Conservation (phyloP, 2,888 invertebrate species). For the Pedicia rivosa region DNA sequence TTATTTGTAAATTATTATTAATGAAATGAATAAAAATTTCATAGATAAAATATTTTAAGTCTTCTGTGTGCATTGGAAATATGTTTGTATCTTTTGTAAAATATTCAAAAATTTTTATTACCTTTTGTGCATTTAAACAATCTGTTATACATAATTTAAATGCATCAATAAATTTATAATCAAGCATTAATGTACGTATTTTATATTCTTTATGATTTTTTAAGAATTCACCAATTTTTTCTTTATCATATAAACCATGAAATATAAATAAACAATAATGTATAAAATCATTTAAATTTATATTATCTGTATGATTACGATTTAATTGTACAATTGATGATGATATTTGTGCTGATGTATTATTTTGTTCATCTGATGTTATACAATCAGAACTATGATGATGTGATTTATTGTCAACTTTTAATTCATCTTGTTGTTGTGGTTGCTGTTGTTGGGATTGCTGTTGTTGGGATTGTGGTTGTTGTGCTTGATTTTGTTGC, state of each 20-base stretch:
- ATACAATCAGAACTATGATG: too few relatives aligned
- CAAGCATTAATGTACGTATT: conserved; percentile 28
- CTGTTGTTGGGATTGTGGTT: too few relatives aligned
- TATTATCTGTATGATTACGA: background rate
- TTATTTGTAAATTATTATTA: conserved; percentile 23
- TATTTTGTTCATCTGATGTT: background rate
- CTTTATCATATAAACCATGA: conserved; percentile 29
- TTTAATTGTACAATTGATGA: background rate
- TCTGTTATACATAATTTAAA: conserved; percentile 25
- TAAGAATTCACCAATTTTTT: conserved; percentile 24
- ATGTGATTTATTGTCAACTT: background rate
- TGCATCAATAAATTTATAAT: conserved; percentile 29
- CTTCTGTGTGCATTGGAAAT: conserved; percentile 27
- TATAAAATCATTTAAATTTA: conserved; percentile 22
- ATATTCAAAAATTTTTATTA: conserved; percentile 29
- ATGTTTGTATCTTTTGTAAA: conserved; percentile 31
- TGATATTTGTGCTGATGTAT: background rate
- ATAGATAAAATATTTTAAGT: conserved; percentile 29
- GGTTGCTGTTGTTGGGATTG: too few relatives aligned
- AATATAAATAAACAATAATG: conserved; percentile 31
- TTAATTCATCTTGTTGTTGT: too few relatives aligned
- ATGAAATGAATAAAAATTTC: conserved; percentile 27
- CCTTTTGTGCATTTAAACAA: conserved; percentile 21
- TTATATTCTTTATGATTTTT: conserved; percentile 17
- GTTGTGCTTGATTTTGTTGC: background rate